Conservation (phyloP, 2,113 vertebrate species). For the Empidonax traillii region DNA sequence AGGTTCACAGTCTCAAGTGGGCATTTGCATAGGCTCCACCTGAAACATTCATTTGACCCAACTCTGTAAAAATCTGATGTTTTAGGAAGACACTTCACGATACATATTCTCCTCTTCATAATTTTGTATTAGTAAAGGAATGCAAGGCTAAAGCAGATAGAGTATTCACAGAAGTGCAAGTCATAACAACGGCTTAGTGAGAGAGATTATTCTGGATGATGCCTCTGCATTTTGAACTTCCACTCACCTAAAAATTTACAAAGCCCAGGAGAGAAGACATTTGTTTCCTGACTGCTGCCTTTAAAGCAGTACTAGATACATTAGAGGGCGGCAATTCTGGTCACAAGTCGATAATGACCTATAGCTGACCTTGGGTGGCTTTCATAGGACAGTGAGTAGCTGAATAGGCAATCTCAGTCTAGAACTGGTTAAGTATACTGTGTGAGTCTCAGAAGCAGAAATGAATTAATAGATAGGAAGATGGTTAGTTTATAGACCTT, state of each 20-base stretch:
- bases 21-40: background rate
- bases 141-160: background rate
- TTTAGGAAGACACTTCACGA: background rate
- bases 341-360: background rate
- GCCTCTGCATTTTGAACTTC: background rate
- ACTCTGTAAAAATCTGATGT: background rate
- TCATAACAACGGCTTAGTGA: background rate
- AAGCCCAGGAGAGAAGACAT: background rate
- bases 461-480: background rate
- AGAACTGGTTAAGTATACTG: background rate
- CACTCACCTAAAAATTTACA: background rate
- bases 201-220: background rate
- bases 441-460: background rate
- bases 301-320: background rate
- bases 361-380: background rate
- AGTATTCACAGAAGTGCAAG: background rate
- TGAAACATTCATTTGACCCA: background rate
- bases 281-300: background rate
- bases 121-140: background rate
- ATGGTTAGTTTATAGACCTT: background rate
- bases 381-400: background rate
- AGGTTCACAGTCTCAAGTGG: background rate
- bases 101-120: background rate
- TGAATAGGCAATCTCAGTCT: background rate
- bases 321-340: background rate